Evolutionary conservation across 2,797 vertebrate species (phyloP).

Genomic region (Chrosomus eos): DNA sequence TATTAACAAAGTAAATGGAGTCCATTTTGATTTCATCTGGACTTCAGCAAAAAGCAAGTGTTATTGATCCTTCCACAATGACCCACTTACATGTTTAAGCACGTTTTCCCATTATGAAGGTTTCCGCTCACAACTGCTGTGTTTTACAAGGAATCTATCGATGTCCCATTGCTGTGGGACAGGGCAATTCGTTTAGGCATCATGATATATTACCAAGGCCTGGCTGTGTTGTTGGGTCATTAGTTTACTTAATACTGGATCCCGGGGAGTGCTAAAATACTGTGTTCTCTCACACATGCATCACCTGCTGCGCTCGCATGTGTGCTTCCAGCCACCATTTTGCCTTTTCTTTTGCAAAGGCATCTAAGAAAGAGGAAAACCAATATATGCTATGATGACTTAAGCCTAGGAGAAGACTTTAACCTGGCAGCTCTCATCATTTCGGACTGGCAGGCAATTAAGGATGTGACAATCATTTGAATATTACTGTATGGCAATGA

Average conservation of each 20-base stretch:
- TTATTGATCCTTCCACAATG: conserved; percentile 25
- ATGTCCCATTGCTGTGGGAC: conserved; percentile 32
- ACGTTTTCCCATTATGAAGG: conserved; percentile 29
- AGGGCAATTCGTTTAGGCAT: conserved; percentile 43
- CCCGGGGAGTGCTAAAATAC: conserved; percentile 28
- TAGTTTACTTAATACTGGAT: conserved; percentile 44
- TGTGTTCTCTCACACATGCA: conserved; percentile 32
- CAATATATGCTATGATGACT: conserved; percentile 26
- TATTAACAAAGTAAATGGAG: background rate
- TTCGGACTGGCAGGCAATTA: conserved; percentile 42
- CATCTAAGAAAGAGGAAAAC: conserved; percentile 5
- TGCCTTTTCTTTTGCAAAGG: background rate
- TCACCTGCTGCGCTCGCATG: conserved; percentile 4
- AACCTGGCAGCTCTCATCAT: conserved; percentile 31
- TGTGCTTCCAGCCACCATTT: background rate
- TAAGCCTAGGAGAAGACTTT: background rate
- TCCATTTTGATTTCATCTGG: conserved; percentile 11
- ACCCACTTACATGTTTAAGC: conserved; percentile 22
- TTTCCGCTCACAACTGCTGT: conserved; percentile 18
- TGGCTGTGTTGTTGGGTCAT: conserved; percentile 43
- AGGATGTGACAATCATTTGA: conserved; percentile 18
- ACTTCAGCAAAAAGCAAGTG: background rate
- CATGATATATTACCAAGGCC: conserved; percentile 46
- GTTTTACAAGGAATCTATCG: conserved; percentile 45
- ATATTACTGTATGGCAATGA: background rate